Conservation (phyloP, 2,797 vertebrate genomes). For the Coilia nasus region DNA sequence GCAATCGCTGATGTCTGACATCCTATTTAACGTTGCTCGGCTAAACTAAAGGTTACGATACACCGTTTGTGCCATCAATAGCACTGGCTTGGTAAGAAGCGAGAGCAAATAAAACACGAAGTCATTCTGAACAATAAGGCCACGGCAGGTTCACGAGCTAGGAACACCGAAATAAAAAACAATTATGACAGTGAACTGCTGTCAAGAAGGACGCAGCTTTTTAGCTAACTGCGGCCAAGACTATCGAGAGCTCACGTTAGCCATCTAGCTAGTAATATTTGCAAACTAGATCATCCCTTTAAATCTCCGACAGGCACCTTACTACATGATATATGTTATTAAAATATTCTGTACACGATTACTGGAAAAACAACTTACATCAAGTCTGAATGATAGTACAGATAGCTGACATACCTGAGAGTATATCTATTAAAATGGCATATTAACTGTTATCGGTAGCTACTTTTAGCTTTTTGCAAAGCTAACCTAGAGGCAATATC, state of each 20-base stretch:
- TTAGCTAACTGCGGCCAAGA: background rate
- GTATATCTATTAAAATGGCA: background rate
- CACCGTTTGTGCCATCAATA: background rate
- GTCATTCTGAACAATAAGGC: background rate
- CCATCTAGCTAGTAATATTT: background rate
- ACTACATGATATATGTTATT: background rate
- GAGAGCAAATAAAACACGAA: background rate
- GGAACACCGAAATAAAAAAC: background rate
- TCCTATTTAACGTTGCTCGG: conserved; percentile 56
- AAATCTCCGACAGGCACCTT: background rate
- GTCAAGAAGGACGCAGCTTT: conserved; percentile 3
- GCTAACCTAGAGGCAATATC: background rate
- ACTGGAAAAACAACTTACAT: background rate
- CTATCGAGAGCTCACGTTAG: background rate
- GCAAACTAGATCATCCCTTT: background rate
- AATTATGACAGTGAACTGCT: background rate
- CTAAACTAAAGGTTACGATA: conserved; percentile 36
- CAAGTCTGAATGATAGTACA: too few species aligned
- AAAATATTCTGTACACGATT: background rate
- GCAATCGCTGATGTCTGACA: conserved; percentile 55
- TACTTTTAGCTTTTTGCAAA: background rate
- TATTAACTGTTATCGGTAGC: background rate
- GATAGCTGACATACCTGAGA: too few species aligned
- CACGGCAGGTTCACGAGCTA: background rate
- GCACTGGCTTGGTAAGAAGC: background rate